Base-by-base conservation (phyloP, 2,797 vertebrate species). In the Cyprinella venusta region DNA sequence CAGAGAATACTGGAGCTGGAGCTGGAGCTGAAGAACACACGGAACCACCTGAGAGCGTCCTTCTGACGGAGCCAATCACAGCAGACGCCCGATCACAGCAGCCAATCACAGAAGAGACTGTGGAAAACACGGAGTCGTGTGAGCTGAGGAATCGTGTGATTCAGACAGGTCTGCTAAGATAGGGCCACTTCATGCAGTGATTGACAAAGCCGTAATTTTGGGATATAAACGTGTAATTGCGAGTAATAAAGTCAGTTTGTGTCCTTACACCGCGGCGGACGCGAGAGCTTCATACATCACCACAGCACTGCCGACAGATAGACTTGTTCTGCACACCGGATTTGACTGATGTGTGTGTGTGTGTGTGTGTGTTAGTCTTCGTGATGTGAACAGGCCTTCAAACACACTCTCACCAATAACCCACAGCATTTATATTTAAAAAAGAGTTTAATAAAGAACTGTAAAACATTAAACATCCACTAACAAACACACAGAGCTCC, bases 1-100 rank as follows among this genome's bases (percentile, higher is more conserved):
- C 48, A 59, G 4, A 80, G n/a, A 33, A 88, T 87, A 21, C 86
- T 88, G 76, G 87, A 88, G 54, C 52, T 81, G 76, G 87, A 88
- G 54, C 52, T 81, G 8, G 81, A 88, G 69, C 75, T 88, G 30
- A 86, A 67, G 36, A 65, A 84, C 79, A 79, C 76, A 3, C 78
- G 69, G n/a, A 80, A 72, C 54, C 83, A 84, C 63, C 56, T 78
- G 26, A 77, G 67, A 85, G 83, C 59, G 10, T 54, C 85, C 1
- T 81, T 85, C 80, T 83, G 72, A 86, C 8, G 1, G 9, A 40
- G 48, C 33, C 54, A 45, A 72, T 82, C n/a, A 68, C 38, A n/a
- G 67, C 61, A 79, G 59, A 3, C 3, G 13, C 16, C 45, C n/a
- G 13, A 48, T 15, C 42, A 18, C 19, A 71, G 69, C n/a, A 40